Base-by-base conservation (phyloP, 2,888 invertebrate genomes). In the Polyommatus iphigenia region DNA sequence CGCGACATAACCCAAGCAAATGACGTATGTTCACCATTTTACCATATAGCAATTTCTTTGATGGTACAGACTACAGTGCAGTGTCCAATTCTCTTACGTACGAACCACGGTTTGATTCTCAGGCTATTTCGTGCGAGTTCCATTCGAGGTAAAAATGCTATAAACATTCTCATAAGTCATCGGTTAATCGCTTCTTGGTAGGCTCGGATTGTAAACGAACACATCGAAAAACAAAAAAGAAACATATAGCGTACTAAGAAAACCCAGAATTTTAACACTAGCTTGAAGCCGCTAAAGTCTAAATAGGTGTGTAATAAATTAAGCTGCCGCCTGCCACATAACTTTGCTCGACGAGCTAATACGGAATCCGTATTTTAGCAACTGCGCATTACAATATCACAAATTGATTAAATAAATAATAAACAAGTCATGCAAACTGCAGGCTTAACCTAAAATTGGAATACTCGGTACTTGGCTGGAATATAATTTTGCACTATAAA, bases 391-490 rank as follows among this genome's bases (percentile, higher is more conserved):
- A 54, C 54, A 54, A 54, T 5, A 20, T 62, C 24, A 10, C 20
- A 62, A 62, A 13, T 62, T 24, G 24, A 62, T 62, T 62, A 24
- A n/a, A 62, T 20, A 62, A 62, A 62, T 54, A 46, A 54, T 62
- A 59, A 20, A 59, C 59, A 24, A 10, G 59, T 62, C 59, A 24
- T 24, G 57, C 10, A 20, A 10, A 20, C 59, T 59, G 32, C 36
- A 36, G n/a, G 10, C 59, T 62, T 10, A 62, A 62, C 59, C 20
- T 62, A 54, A 54, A 54, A 1, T 54, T 54, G 54, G 54, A 54
- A 54, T 54, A 54, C 18, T 54, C 18, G 3, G 18, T 54, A 18
- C 54, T 18, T 18, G 18, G 54, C 5, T 54, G 54, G 54, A 54
- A 54, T 54, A 54, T 54, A 54, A 54, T 18, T 54, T 54, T 54